Percentiles rank a stretch among this genome's conserved stretches.
These are phyloP conservation scores for Chironex yamaguchii DNA, from an alignment of 30 jellyfish, hydroid and myxozoan species.

Conservation along the genomic window DNA sequence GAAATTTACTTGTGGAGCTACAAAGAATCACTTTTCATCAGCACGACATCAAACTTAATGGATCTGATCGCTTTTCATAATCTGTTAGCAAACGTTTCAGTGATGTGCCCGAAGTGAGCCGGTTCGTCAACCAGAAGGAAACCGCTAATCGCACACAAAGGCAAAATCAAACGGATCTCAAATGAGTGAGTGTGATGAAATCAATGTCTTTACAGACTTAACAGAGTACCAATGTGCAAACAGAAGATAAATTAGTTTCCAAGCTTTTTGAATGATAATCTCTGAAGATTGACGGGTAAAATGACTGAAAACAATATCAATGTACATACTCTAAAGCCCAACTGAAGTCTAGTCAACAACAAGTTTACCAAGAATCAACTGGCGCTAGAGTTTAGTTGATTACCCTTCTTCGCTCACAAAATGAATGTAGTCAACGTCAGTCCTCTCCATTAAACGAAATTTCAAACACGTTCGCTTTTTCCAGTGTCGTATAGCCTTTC, in stretches of 20 bases:
- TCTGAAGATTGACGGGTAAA: neutral
- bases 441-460: constrained; percentile 66
- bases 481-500: constrained; percentile 94
- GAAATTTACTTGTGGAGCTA: too few species aligned
- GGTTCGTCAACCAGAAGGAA: neutral
- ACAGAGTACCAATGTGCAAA: neutral
- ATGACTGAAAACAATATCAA: neutral
- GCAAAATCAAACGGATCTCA: neutral
- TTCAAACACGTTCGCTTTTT: constrained; percentile 75
- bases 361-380: neutral
- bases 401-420: constrained; percentile 80
- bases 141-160: neutral
- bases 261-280: neutral
- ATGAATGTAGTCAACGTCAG: constrained; percentile 73
- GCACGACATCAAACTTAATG: too few species aligned
- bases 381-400: neutral
- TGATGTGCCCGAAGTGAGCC: neutral
- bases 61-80: neutral
- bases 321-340: neutral
- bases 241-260: neutral
- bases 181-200: neutral
- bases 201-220: neutral
- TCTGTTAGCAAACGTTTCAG: constrained; percentile 12
- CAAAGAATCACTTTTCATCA: too few species aligned
- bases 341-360: neutral